Percentiles rank a stretch among this genome's conserved stretches.
These are phyloP conservation scores for Heterodera schachtii DNA, from an alignment of 1,140 invertebrate genomes.

Conservation along the genomic window DNA sequence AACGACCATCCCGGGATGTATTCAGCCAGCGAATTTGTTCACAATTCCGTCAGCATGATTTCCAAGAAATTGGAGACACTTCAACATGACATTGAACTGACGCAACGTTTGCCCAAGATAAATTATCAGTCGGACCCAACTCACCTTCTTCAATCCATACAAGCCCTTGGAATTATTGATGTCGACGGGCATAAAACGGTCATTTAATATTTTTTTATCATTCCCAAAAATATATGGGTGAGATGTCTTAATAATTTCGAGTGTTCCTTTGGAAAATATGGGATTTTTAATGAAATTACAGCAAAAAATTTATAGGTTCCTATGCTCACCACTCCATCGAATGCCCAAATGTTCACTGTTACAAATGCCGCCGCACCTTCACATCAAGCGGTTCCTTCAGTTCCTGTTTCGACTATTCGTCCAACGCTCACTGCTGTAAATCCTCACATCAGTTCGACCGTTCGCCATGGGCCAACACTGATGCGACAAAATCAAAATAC, in stretches of 20 bases:
- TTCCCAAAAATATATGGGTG: background rate
- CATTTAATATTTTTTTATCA: background rate
- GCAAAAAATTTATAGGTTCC: conserved; percentile 1
- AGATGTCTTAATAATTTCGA: too few relatives aligned
- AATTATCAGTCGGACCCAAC: conserved; percentile 6
- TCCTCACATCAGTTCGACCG: background rate
- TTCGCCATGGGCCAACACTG: background rate
- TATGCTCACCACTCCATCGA: conserved; percentile 3
- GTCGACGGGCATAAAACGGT: conserved; percentile 9
- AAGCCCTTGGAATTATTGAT: conserved; percentile 8
- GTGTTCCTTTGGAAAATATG: too few relatives aligned
- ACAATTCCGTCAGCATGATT: background rate
- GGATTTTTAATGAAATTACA: too few relatives aligned
- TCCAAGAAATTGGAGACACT: conserved; percentile 14
- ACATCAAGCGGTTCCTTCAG: background rate
- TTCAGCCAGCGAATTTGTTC: conserved; percentile 23
- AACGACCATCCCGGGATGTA: conserved; percentile 27
- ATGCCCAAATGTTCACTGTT: conserved; percentile 27
- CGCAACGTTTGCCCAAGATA: conserved; percentile 19
- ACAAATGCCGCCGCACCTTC: background rate
- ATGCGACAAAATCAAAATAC: background rate
- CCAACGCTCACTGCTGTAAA: background rate
- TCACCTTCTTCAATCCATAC: conserved; percentile 1
- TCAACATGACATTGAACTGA: conserved; percentile 4
- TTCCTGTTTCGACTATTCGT: background rate